Conservation (phyloP, 2,888 invertebrate species). For the Chydorus sphaericus region DNA sequence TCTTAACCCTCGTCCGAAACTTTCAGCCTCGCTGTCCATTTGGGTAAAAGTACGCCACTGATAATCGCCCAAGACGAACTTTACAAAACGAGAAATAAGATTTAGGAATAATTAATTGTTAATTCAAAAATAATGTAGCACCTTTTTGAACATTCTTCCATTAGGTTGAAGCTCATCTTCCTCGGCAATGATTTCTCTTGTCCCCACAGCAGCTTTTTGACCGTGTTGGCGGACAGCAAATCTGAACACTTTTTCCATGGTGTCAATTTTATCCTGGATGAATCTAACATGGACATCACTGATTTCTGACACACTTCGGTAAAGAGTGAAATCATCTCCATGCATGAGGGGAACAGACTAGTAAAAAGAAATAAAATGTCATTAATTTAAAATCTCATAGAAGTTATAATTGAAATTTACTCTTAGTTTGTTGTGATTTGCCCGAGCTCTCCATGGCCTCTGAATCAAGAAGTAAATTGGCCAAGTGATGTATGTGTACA, state of each 20-base stretch:
- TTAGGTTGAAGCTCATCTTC: conserved; percentile 89
- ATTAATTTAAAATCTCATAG: background rate
- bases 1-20: conserved; percentile 71
- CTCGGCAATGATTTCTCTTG: conserved; percentile 75
- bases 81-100: background rate
- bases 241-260: conserved; percentile 68
- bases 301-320: conserved; percentile 53
- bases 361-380: conserved; percentile 19
- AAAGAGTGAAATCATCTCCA: conserved; percentile 51
- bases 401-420: background rate
- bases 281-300: conserved; percentile 54
- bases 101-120: background rate
- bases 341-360: conserved; percentile 55
- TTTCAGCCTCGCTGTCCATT: conserved; percentile 54
- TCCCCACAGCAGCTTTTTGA: conserved; percentile 66
- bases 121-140: conserved; percentile 24
- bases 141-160: conserved; percentile 91
- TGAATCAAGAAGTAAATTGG: conserved; percentile 77
- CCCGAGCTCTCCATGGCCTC: conserved; percentile 56
- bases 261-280: conserved; percentile 58
- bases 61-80: conserved; percentile 87
- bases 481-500: conserved; percentile 44
- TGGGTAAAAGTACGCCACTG: conserved; percentile 73
- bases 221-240: conserved; percentile 60
- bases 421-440: conserved; percentile 5